Percentiles rank a stretch among this genome's conserved stretches.
These are phyloP conservation scores for Dissostichus mawsoni DNA, from an alignment of 2,113 vertebrate species.

Conservation along the genomic window DNA sequence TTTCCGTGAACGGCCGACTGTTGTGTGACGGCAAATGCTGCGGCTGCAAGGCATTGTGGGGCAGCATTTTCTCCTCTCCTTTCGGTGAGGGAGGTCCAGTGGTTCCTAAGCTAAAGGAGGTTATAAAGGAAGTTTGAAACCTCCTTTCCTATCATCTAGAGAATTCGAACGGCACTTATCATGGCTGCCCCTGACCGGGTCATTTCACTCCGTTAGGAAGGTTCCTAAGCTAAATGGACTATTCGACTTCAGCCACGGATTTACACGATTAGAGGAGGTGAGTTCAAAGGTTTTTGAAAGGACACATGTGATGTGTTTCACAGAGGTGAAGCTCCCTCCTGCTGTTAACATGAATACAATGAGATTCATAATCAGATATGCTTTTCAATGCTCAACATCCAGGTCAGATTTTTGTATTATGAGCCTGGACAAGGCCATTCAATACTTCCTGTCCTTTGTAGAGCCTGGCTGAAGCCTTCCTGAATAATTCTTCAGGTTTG, in stretches of 20 bases:
- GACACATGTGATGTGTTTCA: background rate
- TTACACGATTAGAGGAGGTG: conserved; percentile 18
- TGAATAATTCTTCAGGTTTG: conserved; percentile 23
- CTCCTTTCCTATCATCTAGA: no score
- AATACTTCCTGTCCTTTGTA: background rate
- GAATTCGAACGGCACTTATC: no score
- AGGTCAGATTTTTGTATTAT: conserved; percentile 15
- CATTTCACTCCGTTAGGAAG: no score
- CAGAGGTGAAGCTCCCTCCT: background rate
- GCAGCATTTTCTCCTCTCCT: no score
- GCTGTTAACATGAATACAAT: conserved; percentile 1
- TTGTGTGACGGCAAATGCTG: no score
- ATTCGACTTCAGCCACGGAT: background rate
- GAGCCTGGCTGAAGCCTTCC: background rate
- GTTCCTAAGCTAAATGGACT: no score
- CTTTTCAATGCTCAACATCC: background rate
- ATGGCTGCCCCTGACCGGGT: no score
- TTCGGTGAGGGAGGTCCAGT: no score
- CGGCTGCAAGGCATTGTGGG: no score
- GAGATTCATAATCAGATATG: conserved; percentile 3
- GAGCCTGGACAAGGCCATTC: conserved; percentile 1
- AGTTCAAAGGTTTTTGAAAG: conserved; percentile 25
- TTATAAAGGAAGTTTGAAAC: no score
- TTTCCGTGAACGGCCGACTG: no score
- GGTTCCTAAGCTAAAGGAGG: no score